Percentiles rank a stretch among this genome's conserved stretches.
These are phyloP conservation scores for Trilocha varians DNA, from an alignment of 2,888 invertebrate genomes.

Conservation along the genomic window DNA sequence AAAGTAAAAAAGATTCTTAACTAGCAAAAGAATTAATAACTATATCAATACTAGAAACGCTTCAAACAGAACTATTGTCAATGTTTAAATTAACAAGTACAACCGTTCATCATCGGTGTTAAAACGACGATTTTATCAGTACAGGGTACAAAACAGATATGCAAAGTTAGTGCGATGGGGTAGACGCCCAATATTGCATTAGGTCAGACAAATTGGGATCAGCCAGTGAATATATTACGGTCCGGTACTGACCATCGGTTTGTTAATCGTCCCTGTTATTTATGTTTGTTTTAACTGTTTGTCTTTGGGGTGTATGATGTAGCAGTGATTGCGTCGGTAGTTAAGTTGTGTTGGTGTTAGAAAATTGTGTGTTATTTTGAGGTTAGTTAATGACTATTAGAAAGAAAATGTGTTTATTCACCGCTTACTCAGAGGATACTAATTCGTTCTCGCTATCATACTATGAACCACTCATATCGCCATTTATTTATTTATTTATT, in stretches of 20 bases:
- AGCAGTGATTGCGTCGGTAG: conserved; percentile 5
- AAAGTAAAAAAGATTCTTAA: too few species aligned
- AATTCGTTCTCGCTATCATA: too few species aligned
- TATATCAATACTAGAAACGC: neutral
- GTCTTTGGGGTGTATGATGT: conserved; percentile 20
- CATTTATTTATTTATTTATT: too few species aligned
- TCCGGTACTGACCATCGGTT: conserved; percentile 57
- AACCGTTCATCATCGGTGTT: neutral
- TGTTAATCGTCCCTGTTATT: conserved; percentile 70
- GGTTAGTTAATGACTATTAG: too few species aligned
- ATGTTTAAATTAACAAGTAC: neutral
- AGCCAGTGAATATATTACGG: conserved; percentile 70
- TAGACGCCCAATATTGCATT: conserved; percentile 59
- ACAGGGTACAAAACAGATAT: conserved; percentile 19
- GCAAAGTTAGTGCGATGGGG: conserved; percentile 36
- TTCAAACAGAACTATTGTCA: neutral
- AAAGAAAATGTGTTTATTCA: too few species aligned
- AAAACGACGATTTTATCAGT: neutral
- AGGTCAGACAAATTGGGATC: conserved; percentile 72
- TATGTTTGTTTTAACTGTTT: conserved; percentile 34
- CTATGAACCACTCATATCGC: too few species aligned
- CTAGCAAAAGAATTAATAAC: neutral
- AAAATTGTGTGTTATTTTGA: too few species aligned
- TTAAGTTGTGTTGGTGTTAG: too few species aligned
- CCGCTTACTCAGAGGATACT: too few species aligned